These are phyloP conservation scores for Drosophila formosana DNA, from an alignment of 2,888 invertebrate genomes.

Conservation along the genomic window DNA sequence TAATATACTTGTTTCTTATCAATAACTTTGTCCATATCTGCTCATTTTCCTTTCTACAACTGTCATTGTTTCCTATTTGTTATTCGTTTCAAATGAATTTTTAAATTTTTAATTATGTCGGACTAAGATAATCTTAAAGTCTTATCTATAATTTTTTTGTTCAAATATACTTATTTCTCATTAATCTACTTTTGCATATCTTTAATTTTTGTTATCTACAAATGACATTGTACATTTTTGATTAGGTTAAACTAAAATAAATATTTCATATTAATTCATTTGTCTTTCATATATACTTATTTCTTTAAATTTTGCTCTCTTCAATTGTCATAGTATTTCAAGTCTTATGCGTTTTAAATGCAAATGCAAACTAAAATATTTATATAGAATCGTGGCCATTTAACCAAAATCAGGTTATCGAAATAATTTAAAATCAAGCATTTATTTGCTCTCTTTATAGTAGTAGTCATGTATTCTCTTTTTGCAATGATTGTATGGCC, in stretches of 20 bases:
- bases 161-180: background rate
- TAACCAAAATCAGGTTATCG: constrained; percentile 18
- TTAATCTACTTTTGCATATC: background rate
- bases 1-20: too few species aligned
- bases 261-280: too few species aligned
- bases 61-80: too few species aligned
- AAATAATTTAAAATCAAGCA: constrained; percentile 3
- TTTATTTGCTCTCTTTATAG: background rate
- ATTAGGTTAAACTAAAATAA: too few species aligned
- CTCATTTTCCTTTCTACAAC: too few species aligned
- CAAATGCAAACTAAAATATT: background rate
- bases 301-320: background rate
- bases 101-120: too few species aligned
- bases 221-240: background rate
- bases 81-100: too few species aligned
- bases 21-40: too few species aligned
- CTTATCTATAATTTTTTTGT: background rate
- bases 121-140: too few species aligned
- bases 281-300: background rate
- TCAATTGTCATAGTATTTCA: background rate
- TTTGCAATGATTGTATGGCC: background rate
- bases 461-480: background rate
- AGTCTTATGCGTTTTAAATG: background rate
- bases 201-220: background rate
- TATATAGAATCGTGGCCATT: background rate